phyloP scores from a whole-genome alignment of 1,140 invertebrate genomes.

The Sycophila sp. region DNA sequence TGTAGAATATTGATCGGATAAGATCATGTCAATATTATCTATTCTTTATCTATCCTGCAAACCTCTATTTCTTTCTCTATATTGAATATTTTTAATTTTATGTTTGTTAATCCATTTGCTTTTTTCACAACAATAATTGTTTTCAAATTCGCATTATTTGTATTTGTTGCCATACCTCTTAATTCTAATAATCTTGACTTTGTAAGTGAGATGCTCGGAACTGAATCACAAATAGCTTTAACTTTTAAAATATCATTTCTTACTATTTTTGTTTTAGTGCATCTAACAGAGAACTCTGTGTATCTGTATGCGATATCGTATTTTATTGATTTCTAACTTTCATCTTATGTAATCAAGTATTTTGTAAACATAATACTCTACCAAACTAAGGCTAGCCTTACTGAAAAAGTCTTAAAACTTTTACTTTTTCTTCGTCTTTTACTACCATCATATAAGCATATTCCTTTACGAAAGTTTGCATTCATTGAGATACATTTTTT shows the following conservation, averaged over 20 bases:
- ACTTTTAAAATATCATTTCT: no score
- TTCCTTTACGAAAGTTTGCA: not conserved
- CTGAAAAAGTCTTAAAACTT: not conserved
- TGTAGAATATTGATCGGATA: constrained; percentile 39
- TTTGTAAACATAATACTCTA: not conserved
- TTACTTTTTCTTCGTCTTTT: not conserved
- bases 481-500: not conserved
- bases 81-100: not conserved
- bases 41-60: constrained; percentile 6
- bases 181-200: not conserved
- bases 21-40: constrained; percentile 44
- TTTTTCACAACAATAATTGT: not conserved
- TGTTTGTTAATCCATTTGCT: not conserved
- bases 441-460: not conserved
- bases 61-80: not conserved
- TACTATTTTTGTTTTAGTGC: no score
- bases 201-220: not conserved
- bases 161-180: not conserved
- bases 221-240: not conserved
- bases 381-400: not conserved
- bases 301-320: not conserved
- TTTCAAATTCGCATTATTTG: not conserved
- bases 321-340: not conserved
- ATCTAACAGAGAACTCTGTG: not conserved
- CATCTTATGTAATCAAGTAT: not conserved